Evolutionary conservation across 2,113 vertebrate genomes (phyloP), one percentile per base, ranked within the genome.

Genomic region (Lagopus muta): DNA sequence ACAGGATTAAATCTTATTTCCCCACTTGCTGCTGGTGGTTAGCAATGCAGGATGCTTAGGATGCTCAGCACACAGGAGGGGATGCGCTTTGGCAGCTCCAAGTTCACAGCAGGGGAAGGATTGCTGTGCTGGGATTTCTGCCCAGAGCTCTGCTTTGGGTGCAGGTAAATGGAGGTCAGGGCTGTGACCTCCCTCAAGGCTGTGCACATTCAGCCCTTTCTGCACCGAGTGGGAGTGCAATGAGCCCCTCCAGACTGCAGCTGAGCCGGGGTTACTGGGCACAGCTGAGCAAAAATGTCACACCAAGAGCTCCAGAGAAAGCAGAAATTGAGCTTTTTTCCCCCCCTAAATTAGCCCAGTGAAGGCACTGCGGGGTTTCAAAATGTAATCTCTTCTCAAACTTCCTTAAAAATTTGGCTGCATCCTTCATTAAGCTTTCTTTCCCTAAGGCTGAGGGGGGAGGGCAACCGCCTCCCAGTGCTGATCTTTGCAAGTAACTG

Each of bases 391-490:
- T 93, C 92, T 93, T 74, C 92, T 90, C 85, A 91, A 88, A 97
- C 96, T 97, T 97, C 96, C 97, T 92, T 60, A 94, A 95, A 95
- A 81, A 70, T 47, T 50, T 27, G 79, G 61, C 65, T 89, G 71
- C 87, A 90, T 89, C 66, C 85, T 92, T 93, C 32, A 21, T 71
- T 78, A 45, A 70, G 57, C 64, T 24, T 38, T 40, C 50, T 54
- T 61, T 77, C 90, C 84, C 50, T 78, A 74, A 58, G 75, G 77
- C 67, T 0, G 24, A 60, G 89, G 52, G 43, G 89, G 92, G 94
- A 96, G 96, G 66, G 87, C 87, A 93, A 92, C 81, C 90, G 58
- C 6, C 20, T 18, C 10, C 71, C 7, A 45, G 2, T 24, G 91
- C 67, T 32, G 84, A 84, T 85, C 82, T 82, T 71, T 55, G n/a